Percentiles rank a stretch among this genome's conserved stretches.
Evolutionary conservation across 2,888 invertebrate genomes (phyloP).

Genomic region (Eupithecia exiguata): DNA sequence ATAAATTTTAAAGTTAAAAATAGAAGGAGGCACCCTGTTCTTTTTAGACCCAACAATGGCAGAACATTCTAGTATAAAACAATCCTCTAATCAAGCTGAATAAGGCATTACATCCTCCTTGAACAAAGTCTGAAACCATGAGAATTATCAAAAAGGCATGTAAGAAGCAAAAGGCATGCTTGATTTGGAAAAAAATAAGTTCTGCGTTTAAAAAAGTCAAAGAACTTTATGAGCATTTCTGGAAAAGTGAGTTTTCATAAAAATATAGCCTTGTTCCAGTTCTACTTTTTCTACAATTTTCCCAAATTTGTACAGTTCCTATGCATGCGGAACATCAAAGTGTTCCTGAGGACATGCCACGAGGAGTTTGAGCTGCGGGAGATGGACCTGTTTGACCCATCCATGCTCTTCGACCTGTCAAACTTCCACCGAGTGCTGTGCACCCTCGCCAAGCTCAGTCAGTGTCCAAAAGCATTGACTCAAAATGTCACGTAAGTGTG

Average conservation of each 20-base stretch:
- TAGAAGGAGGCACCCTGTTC: too few species aligned
- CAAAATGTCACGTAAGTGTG: conserved; percentile 89
- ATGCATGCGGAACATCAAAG: conserved; percentile 96
- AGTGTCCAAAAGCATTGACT: conserved; percentile 87
- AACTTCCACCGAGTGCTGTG: conserved; percentile 97
- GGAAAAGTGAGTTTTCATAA: too few species aligned
- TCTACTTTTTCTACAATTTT: background rate
- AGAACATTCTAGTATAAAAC: background rate
- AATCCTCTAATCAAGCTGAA: background rate
- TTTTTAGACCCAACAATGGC: background rate
- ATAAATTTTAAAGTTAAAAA: background rate
- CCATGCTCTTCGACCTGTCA: conserved; percentile 97
- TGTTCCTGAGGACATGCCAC: conserved; percentile 94
- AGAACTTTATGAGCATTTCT: too few species aligned
- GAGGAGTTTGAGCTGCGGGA: conserved; percentile 92
- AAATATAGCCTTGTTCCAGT: too few species aligned
- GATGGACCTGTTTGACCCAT: conserved; percentile 95
- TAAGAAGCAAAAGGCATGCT: too few species aligned
- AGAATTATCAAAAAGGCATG: too few species aligned
- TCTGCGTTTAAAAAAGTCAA: too few species aligned
- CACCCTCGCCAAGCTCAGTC: conserved; percentile 94
- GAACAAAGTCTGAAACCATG: too few species aligned
- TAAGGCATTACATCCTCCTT: background rate
- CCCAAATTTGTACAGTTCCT: conserved; percentile 88
- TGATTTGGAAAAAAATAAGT: too few species aligned